phyloP scores from a whole-genome alignment of 2,888 invertebrate species.

The Drosophila austrosaltans region DNA sequence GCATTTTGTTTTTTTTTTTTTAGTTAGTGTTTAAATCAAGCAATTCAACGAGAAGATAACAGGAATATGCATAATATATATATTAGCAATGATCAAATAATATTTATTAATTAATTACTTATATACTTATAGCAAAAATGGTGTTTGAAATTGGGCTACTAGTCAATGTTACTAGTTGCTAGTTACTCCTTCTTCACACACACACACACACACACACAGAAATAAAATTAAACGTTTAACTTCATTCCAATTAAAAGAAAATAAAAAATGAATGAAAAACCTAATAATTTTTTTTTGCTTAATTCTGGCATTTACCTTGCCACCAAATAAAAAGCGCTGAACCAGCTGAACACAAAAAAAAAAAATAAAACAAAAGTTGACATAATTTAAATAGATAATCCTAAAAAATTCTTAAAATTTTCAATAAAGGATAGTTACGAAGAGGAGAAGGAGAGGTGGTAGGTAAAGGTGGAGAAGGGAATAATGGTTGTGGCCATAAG shows the following conservation, averaged over 20 bases:
- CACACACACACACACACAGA: not conserved
- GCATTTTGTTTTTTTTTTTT: constrained; percentile 32
- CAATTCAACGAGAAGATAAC: constrained; percentile 29
- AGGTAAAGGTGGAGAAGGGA: no score
- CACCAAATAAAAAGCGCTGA: constrained; percentile 78
- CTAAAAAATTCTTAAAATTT: not conserved
- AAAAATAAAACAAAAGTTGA: constrained; percentile 39
- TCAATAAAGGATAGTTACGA: no score
- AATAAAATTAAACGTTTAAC: not conserved
- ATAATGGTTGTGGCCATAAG: not conserved
- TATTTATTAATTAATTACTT: not conserved
- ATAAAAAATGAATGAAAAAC: constrained; percentile 12
- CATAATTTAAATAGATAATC: constrained; percentile 18
- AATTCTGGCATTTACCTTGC: constrained; percentile 71
- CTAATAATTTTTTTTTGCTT: constrained; percentile 7
- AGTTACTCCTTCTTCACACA: not conserved
- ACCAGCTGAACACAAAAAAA: constrained; percentile 59
- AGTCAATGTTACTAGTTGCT: constrained; percentile 5
- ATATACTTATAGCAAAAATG: not conserved
- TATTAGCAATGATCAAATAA: not conserved
- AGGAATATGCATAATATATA: not conserved
- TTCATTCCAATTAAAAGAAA: constrained; percentile 17
- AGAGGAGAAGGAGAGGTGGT: no score
- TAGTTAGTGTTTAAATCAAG: constrained; percentile 43
- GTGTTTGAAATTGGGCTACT: constrained; percentile 4